A percentile compares a stretch with the other conserved stretches of the same genome.
Conservation (phyloP, 2,113 vertebrate species). For the Nycticorax nycticorax region DNA sequence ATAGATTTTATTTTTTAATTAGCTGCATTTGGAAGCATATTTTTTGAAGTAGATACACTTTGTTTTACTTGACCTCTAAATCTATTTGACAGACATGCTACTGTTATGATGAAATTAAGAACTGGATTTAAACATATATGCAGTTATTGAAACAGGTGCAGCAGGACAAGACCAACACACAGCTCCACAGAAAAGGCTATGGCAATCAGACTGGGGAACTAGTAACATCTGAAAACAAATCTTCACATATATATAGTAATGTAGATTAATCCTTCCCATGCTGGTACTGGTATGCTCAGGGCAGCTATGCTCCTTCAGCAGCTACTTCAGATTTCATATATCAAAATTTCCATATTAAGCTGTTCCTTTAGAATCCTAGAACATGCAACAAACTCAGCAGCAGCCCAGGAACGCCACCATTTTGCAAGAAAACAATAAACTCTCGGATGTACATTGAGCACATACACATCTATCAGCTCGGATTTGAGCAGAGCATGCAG, state of each 20-base stretch:
- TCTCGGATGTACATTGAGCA: background rate
- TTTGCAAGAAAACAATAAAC: background rate
- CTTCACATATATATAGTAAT: accelerated
- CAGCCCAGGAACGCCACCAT: background rate
- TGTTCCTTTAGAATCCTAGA: background rate
- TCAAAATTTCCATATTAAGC: background rate
- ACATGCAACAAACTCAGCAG: too few relatives aligned
- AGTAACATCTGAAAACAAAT: background rate
- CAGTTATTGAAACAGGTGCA: background rate
- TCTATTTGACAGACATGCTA: background rate
- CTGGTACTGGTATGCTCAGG: background rate
- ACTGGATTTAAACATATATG: background rate
- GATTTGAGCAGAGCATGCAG: background rate
- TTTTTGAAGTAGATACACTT: background rate
- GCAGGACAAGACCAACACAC: background rate
- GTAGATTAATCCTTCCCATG: background rate
- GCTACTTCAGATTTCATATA: background rate
- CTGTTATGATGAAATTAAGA: background rate
- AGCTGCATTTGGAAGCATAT: background rate
- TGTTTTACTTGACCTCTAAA: background rate
- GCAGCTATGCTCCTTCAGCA: background rate
- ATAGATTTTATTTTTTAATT: background rate
- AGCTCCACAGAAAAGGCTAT: background rate
- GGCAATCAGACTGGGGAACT: background rate
- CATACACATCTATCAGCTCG: accelerated